Evolutionary conservation across 1,140 invertebrate species (phyloP).

Genomic region (Danaus plexippus): DNA sequence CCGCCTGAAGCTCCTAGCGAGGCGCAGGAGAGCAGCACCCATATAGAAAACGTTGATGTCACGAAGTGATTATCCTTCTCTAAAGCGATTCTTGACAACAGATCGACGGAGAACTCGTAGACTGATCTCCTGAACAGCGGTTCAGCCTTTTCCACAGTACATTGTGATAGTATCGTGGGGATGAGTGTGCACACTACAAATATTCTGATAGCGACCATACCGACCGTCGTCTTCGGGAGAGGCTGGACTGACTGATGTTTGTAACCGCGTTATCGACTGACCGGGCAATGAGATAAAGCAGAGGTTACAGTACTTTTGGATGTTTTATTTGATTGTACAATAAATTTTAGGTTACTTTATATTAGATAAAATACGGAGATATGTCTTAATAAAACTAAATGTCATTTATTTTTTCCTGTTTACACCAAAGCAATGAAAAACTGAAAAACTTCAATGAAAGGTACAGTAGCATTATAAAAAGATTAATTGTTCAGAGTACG

Average conservation of each 20-base stretch:
- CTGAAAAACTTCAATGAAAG: no score
- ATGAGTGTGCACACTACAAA: constrained; percentile 27
- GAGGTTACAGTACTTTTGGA: constrained; percentile 13
- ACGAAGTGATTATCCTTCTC: constrained; percentile 59
- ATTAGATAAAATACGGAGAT: no score
- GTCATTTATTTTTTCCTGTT: background rate
- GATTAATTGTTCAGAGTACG: no score
- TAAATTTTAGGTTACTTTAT: no score
- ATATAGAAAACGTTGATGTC: constrained; percentile 63
- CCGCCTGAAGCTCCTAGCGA: constrained; percentile 59
- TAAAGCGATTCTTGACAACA: constrained; percentile 36
- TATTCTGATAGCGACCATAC: constrained; percentile 29
- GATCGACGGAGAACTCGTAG: constrained; percentile 44
- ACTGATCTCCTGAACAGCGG: constrained; percentile 32
- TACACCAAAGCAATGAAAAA: no score
- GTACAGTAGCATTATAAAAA: no score
- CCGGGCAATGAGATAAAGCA: constrained; percentile 5
- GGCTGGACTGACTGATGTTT: no score
- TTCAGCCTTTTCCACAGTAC: constrained; percentile 29
- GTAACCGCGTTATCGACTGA: constrained; percentile 12
- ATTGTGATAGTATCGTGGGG: constrained; percentile 31
- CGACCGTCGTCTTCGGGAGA: constrained; percentile 13
- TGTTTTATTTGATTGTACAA: constrained; percentile 1
- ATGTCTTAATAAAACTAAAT: background rate
- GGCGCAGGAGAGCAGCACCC: constrained; percentile 57